Percentiles rank a stretch among this genome's conserved stretches.
These are phyloP conservation scores for Hesperophylax magnus DNA, from an alignment of 1,140 invertebrate species.

Conservation along the genomic window DNA sequence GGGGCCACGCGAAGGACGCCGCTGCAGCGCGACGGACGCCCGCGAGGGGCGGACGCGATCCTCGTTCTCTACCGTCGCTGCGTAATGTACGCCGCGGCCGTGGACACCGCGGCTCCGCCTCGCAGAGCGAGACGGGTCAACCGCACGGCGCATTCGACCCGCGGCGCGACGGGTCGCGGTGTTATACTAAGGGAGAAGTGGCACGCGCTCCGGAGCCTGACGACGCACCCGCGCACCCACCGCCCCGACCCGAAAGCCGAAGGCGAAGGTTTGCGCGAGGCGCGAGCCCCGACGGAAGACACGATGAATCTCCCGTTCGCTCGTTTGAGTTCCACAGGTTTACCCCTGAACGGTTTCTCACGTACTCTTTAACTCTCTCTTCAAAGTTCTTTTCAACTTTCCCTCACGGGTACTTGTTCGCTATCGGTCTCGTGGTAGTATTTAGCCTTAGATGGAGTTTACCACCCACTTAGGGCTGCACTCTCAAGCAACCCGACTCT, in stretches of 20 bases:
- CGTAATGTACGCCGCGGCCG: conserved; percentile 18
- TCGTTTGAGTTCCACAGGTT: conserved; percentile 76
- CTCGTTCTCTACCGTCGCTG: conserved; percentile 45
- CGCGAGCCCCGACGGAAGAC: conserved; percentile 60
- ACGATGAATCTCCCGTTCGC: conserved; percentile 72
- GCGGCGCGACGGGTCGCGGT: conserved; percentile 68
- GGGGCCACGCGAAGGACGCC: conserved; percentile 61
- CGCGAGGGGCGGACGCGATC: conserved; percentile 34
- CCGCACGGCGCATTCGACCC: conserved; percentile 60
- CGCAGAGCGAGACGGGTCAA: no score
- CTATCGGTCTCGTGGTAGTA: conserved; percentile 88
- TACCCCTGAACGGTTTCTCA: conserved; percentile 86
- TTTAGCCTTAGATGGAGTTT: conserved; percentile 92
- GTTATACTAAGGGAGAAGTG: conserved; percentile 70
- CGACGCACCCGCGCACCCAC: conserved; percentile 60
- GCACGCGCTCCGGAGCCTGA: conserved; percentile 65
- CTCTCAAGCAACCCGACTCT: conserved; percentile 89
- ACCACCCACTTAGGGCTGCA: no score
- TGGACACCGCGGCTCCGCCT: conserved; percentile 40
- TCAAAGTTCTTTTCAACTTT: conserved; percentile 93
- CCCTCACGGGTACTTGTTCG: conserved; percentile 92
- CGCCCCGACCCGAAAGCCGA: conserved; percentile 53
- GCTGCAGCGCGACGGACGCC: conserved; percentile 60
- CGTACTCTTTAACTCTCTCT: conserved; percentile 90
- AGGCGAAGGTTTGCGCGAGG: conserved; percentile 59